Conservation (phyloP, 1,140 invertebrate species). For the Sitodiplosis mosellana region DNA sequence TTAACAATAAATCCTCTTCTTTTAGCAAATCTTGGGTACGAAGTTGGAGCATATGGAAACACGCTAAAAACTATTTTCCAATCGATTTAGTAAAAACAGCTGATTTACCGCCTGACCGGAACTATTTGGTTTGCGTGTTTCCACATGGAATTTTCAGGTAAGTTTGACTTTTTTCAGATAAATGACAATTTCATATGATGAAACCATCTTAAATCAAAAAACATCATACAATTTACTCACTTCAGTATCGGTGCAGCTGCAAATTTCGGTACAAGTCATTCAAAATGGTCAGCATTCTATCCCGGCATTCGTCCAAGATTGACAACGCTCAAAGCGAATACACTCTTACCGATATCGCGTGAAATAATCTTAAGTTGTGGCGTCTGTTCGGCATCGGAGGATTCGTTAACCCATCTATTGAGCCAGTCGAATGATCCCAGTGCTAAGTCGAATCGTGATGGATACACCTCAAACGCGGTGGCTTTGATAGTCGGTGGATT, state of each 20-base stretch:
- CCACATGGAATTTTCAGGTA: conserved; percentile 71
- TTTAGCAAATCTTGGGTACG: conserved; percentile 48
- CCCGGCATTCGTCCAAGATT: conserved; percentile 55
- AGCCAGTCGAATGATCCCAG: conserved; percentile 16
- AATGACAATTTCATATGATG: no score
- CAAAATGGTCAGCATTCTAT: conserved; percentile 50
- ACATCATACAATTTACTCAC: no score
- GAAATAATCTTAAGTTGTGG: conserved; percentile 45
- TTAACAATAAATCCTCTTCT: no score
- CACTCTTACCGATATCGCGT: conserved; percentile 61
- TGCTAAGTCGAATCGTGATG: conserved; percentile 16
- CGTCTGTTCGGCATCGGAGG: conserved; percentile 35
- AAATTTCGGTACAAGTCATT: conserved; percentile 60
- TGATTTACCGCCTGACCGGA: conserved; percentile 57
- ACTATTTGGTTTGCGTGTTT: conserved; percentile 75
- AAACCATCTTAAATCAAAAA: no score
- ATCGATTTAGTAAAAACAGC: conserved; percentile 61
- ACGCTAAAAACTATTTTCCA: conserved; percentile 70
- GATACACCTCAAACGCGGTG: conserved; percentile 23
- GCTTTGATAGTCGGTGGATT: conserved; percentile 66
- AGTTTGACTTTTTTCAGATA: no score
- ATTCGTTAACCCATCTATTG: conserved; percentile 30
- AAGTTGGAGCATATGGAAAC: conserved; percentile 46
- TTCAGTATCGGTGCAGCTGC: conserved; percentile 48
- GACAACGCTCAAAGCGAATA: conserved; percentile 63